Base-by-base conservation (phyloP, 2,888 invertebrate species). In the Eucriotettix oculatus region DNA sequence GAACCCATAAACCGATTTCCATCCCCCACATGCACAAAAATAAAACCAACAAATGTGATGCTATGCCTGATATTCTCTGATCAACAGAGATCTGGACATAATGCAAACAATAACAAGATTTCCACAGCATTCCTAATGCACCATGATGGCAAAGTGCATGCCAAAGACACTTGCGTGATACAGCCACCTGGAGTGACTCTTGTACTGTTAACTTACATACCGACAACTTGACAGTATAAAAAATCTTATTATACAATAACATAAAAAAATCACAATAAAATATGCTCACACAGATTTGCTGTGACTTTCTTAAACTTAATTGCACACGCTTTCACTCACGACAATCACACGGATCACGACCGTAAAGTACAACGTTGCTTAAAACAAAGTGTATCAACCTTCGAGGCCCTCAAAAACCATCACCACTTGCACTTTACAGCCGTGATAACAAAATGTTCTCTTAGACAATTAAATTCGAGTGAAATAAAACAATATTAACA, bases 1-100 rank as follows among this genome's bases (percentile, higher is more conserved):
- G 63, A 60, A 63, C 60, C 63, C 63, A 57, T 62, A 61, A 58
- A 63, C 63, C 63, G 60, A 61, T 60, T 63, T 63, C 63, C 60
- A 63, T 60, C 60, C 63, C 63, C 63, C 60, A 58, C 61, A 61
- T 61, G 61, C 60, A 53, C 44, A 57, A 61, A 61, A 54, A 61
- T 61, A 60, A 56, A 57, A 59, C 57, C 56, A 61, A 60, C 56
- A 61, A 58, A 60, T 60, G 62, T 54, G 54, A 42, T 29, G 29
- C 29, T 29, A 29, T 29, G 29, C 29, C 29, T 29, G 29, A 29
- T 29, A 29, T 29, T 41, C 54, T 63, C 62, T 54, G 61, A 59
- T 63, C 63, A 63, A 63, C 63, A 61, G 63, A 62, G 53, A 16
- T 55, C 52, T 56, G 54, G 54, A 53, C 42, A 29, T 29, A 58